A percentile compares a stretch with the other conserved stretches of the same genome.
Conservation (phyloP, 2,797 vertebrate genomes). For the Apogon talboti region DNA sequence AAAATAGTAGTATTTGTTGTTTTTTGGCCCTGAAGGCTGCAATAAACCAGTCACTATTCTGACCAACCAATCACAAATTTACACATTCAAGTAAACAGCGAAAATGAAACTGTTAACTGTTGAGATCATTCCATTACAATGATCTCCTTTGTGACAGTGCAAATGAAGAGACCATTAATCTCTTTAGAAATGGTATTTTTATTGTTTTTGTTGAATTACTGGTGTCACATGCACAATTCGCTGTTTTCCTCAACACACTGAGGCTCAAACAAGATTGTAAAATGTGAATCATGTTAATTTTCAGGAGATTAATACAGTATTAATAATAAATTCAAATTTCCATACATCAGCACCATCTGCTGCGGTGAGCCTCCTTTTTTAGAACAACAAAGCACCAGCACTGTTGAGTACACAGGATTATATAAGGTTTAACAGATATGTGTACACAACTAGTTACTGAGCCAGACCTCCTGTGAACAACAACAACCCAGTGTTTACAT, state of each 20-base stretch:
- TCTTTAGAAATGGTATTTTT: neutral
- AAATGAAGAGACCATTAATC: neutral
- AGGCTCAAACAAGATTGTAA: neutral
- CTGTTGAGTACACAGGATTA: slow-evolving; percentile 28
- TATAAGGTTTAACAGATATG: slow-evolving; percentile 5
- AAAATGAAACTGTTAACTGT: neutral
- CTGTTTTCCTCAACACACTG: neutral
- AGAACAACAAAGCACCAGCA: slow-evolving; percentile 27
- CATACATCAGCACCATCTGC: slow-evolving; percentile 27
- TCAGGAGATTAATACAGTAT: neutral
- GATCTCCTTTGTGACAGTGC: neutral
- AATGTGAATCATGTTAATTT: slow-evolving; percentile 1
- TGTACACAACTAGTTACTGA: neutral
- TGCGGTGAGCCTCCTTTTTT: slow-evolving; percentile 12
- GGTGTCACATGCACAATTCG: neutral
- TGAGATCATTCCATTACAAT: neutral
- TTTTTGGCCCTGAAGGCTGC: neutral
- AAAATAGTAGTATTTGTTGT: too few relatives aligned
- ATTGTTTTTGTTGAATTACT: neutral
- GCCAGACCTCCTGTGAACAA: neutral
- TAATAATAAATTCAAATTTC: neutral
- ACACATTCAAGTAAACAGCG: neutral
- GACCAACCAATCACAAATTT: neutral
- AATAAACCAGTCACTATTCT: neutral
- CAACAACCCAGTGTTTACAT: slow-evolving; percentile 3